Base-by-base conservation (phyloP, 2,888 invertebrate genomes). In the Sericinus montela region DNA sequence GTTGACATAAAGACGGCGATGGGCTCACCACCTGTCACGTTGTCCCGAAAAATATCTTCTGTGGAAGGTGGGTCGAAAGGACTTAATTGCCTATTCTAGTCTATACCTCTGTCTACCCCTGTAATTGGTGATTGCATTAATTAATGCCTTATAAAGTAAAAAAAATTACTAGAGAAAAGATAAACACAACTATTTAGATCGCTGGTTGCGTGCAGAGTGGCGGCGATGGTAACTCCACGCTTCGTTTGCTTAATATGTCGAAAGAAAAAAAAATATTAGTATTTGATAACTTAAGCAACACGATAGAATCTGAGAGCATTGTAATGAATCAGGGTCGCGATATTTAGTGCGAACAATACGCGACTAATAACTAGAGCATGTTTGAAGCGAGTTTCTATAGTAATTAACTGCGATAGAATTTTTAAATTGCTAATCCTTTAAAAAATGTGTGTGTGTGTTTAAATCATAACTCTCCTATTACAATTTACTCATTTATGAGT, bases 251-350 rank as follows among this genome's bases (percentile, higher is more conserved):
- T 48, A 36, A 37, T 42, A 9, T 42, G 47, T 42, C 47, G 46
- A 36, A 41, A 36, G 36, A 14, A 47, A 41, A 41, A n/a, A n/a
- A 48, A 29, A 41, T 14, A 47, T 42, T 41, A 36, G n/a, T 19
- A 36, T 41, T 48, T 23, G n/a, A 36, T 30, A 42, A 32, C 10
- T 48, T 43, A 38, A 48, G 43, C 37, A 43, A 43, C 37, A n/a
- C 43, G 37, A 42, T 43, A 23, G 37, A 30, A 25, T 43, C 38
- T 43, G 23, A 25, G 37, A 38, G 36, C 38, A 23, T 37, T 38
- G 42, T 43, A 32, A 30, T 11, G 38, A 45, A 48, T 37, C 42
- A 48, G 38, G 38, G 48, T 39, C 43, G 35, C 28, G 32, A 28
- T 44, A 39, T 48, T 35, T 13, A 48, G 48, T 35, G 43, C 43